These are phyloP conservation scores for Malacosoma neustria DNA, from an alignment of 2,888 invertebrate species.

Conservation along the genomic window DNA sequence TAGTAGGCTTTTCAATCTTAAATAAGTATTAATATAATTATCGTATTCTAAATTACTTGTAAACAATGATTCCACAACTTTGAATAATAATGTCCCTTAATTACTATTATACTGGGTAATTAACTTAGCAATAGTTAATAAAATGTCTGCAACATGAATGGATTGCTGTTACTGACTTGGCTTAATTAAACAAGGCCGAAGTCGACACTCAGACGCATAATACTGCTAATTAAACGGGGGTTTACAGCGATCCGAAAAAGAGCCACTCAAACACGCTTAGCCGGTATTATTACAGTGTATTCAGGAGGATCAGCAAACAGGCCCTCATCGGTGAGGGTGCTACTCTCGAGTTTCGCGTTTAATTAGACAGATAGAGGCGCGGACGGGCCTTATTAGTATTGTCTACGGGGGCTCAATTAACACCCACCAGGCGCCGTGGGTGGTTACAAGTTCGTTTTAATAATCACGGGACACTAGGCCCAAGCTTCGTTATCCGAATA, in stretches of 20 bases:
- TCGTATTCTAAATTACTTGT: too few relatives aligned
- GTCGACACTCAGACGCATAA: constrained; percentile 71
- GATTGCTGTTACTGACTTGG: constrained; percentile 70
- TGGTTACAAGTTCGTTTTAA: constrained; percentile 68
- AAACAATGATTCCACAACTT: too few relatives aligned
- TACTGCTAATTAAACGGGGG: constrained; percentile 72
- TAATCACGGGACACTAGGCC: constrained; percentile 66
- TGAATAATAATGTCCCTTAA: too few relatives aligned
- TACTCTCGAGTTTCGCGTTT: constrained; percentile 74
- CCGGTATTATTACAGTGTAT: constrained; percentile 73
- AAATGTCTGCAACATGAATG: constrained; percentile 46
- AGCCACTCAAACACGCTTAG: constrained; percentile 74
- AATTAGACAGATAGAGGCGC: constrained; percentile 74
- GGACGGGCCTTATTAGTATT: constrained; percentile 75
- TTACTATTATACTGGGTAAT: too few relatives aligned
- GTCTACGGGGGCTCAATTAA: constrained; percentile 75
- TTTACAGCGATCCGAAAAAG: constrained; percentile 73
- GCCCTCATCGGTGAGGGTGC: constrained; percentile 67
- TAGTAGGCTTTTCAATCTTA: too few relatives aligned
- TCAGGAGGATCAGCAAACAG: constrained; percentile 69
- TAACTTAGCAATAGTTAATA: constrained; percentile 37
- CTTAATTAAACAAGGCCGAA: constrained; percentile 69
- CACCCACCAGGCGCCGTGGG: constrained; percentile 65
- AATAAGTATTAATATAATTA: too few relatives aligned
- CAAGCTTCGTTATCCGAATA: constrained; percentile 63